Base-by-base conservation (phyloP, 2,888 invertebrate species). In the Pollenia amentaria region DNA sequence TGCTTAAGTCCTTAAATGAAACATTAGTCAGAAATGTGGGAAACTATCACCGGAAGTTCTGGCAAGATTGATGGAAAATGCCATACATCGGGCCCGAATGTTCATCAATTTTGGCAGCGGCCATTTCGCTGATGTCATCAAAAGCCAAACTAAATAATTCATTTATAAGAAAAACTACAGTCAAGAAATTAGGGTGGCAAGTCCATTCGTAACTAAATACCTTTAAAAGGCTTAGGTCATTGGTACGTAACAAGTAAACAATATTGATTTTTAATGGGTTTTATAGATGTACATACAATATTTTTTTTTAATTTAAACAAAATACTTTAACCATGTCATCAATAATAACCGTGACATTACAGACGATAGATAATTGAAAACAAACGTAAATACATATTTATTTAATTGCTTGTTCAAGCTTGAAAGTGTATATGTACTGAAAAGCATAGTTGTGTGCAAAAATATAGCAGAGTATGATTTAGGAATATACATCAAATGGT, bases 221-320 rank as follows among this genome's bases (percentile, higher is more conserved):
- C n/a, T 70, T 48, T 64, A 82, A 44, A 38, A 62, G 53, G 44
- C 82, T 82, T 69, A 82, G 69, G 51, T 70, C 69, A 55, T 53
- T 82, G 62, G 21, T 62, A 53, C 21, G 51, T 69, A 82, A 76
- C 21, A 82, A 82, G 62, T 62, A 55, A 76, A 48, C 18, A 69
- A 53, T 70, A 70, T 70, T 55, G 70, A 70, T 70, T 70, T 55
- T 42, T 70, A 42, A 62, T 62, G 16, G 16, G 51, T 16, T 53
- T 14, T 11, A 40, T 3, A 55, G 21, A n/a, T 46, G 11, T 14
- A 29, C 11, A 18, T 29, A 14, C 11, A 18, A 12, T 38, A 14
- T 38, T 21, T 21, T 18, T 3, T 55, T 42, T 42, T 16, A 42
- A 9, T 40, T 11, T 48, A 2, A 60, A 67, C 40, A 18, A 57